Evolutionary conservation across 2,888 invertebrate species (phyloP).

Genomic region (Agrilus mali): DNA sequence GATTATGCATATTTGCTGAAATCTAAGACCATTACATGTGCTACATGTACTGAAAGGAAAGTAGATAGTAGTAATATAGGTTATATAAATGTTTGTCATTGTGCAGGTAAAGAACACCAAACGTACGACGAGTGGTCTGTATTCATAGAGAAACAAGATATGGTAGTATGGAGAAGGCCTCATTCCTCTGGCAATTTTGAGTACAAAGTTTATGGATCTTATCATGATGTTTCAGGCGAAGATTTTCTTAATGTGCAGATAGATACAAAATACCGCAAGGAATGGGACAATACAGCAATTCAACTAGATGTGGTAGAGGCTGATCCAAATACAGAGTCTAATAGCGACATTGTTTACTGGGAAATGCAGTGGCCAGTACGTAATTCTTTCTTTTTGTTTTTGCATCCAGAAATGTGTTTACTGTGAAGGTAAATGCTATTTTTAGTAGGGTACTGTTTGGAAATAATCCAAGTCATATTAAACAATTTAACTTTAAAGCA

Average conservation of each 20-base stretch:
- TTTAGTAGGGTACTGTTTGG: too few species aligned
- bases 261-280: slow-evolving; percentile 61
- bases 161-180: slow-evolving; percentile 69
- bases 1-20: slow-evolving; percentile 41
- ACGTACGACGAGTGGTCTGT: slow-evolving; percentile 55
- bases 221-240: slow-evolving; percentile 61
- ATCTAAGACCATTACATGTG: slow-evolving; percentile 40
- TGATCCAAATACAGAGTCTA: slow-evolving; percentile 40
- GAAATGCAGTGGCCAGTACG: slow-evolving; percentile 80
- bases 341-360: slow-evolving; percentile 74
- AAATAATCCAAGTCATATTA: too few species aligned
- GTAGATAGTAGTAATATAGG: slow-evolving; percentile 25
- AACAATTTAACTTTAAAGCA: too few species aligned
- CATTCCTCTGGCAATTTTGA: slow-evolving; percentile 57
- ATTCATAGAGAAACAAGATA: slow-evolving; percentile 66
- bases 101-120: slow-evolving; percentile 19
- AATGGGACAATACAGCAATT: slow-evolving; percentile 71
- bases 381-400: slow-evolving; percentile 9
- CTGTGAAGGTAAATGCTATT: too few species aligned
- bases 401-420: too few species aligned
- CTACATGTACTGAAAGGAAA: slow-evolving; percentile 31
- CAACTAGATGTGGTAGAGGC: slow-evolving; percentile 57
- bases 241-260: slow-evolving; percentile 76
- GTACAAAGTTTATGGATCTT: slow-evolving; percentile 79
- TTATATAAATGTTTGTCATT: slow-evolving; percentile 35